phyloP scores from a whole-genome alignment of 2,113 vertebrate genomes.

The Carassius carassius region DNA sequence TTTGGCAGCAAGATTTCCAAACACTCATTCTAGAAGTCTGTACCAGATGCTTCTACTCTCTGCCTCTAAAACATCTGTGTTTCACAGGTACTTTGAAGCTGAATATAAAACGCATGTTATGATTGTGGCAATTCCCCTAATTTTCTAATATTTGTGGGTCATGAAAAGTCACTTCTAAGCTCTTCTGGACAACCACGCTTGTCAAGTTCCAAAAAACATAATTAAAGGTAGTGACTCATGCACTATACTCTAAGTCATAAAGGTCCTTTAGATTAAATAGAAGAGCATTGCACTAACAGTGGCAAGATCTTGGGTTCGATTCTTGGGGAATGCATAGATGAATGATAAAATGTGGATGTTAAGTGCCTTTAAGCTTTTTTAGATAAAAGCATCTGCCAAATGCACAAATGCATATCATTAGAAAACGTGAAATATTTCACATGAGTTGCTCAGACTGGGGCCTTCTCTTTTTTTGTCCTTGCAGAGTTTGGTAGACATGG shows the following conservation, averaged over 20 bases:
- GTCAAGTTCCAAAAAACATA: neutral
- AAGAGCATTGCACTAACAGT: neutral
- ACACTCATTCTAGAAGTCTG: slow-evolving; percentile 19
- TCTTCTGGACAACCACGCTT: neutral
- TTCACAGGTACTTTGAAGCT: neutral
- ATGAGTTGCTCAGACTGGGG: neutral
- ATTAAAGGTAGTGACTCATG: neutral
- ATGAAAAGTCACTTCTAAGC: neutral
- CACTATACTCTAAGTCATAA: neutral
- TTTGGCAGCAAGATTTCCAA: slow-evolving; percentile 1
- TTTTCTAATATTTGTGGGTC: neutral
- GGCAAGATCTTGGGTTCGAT: neutral
- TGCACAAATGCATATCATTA: neutral
- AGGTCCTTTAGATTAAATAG: neutral
- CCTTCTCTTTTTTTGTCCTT: neutral
- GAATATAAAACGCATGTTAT: neutral
- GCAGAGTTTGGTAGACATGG: neutral
- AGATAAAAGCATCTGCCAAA: neutral
- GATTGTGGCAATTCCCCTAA: neutral
- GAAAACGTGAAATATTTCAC: neutral
- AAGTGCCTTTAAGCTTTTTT: neutral
- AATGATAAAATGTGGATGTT: neutral
- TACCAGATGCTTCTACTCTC: neutral
- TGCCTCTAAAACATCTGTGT: neutral
- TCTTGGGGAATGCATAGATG: neutral